Evolutionary conservation across 2,113 vertebrate species (phyloP).

Genomic region (Corapipo altera): DNA sequence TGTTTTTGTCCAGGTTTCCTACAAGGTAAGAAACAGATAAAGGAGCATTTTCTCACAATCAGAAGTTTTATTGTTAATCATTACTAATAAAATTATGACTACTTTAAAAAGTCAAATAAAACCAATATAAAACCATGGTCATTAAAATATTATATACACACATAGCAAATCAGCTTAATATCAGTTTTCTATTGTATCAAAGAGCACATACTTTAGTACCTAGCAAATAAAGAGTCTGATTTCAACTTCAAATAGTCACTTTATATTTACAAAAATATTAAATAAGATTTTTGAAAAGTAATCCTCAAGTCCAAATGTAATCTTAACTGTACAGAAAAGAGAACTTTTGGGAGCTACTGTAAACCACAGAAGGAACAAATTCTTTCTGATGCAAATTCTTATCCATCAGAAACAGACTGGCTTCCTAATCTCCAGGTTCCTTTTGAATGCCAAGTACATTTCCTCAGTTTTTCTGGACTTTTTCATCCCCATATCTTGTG

Average conservation of each 20-base stretch:
- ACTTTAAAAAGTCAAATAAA: slow-evolving; percentile 11
- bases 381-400: neutral
- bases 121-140: neutral
- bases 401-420: neutral
- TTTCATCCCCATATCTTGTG: neutral
- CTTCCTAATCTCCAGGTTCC: neutral
- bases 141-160: neutral
- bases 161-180: neutral
- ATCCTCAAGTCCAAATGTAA: neutral
- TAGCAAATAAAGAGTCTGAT: neutral
- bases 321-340: neutral
- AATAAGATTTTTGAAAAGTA: neutral
- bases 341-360: neutral
- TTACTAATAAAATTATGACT: neutral
- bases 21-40: neutral
- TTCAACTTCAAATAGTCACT: neutral
- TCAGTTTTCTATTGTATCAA: neutral
- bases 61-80: neutral
- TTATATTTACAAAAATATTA: neutral
- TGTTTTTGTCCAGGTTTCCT: neutral
- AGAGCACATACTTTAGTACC: neutral
- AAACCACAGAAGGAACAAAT: neutral
- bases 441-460: neutral
- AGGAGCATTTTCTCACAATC: neutral
- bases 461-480: neutral